Base-by-base conservation (phyloP, 2,888 invertebrate genomes). In the Folsomia manolachei region DNA sequence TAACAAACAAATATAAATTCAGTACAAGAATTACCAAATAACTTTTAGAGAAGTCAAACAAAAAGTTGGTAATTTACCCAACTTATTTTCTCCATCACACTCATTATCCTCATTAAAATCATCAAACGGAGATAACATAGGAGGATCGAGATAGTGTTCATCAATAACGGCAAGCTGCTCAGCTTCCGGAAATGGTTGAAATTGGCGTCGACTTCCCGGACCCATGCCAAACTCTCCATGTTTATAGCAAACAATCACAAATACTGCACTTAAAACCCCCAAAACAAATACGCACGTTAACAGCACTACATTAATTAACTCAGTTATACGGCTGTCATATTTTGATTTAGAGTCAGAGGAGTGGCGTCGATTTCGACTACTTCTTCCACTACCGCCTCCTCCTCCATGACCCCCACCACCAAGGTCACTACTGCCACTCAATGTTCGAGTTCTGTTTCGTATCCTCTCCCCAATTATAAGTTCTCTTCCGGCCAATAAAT, bases 21-120 rank as follows among this genome's bases (percentile, higher is more conserved):
- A n/a, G n/a, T n/a, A n/a, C n/a, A n/a, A 51, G 18, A 56, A 56
- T 56, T 19, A 56, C 7, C 19, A 56, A n/a, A n/a, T n/a, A n/a
- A n/a, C n/a, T n/a, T n/a, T n/a, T n/a, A n/a, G n/a, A n/a, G n/a
- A n/a, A n/a, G n/a, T n/a, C n/a, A n/a, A n/a, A n/a, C n/a, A n/a
- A n/a, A n/a, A n/a, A n/a, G 56, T 19, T 14, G 39, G 27, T 7
- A 7, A 27, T 14, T 26, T 75, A 80, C 78, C 78, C 52, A 80
- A 64, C n/a, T 79, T 74, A 69, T 80, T 80, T 24, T 80, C 78
- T 21, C 76, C 76, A 69, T 79, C 79, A 64, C 80, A 80, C 73
- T 78, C 80, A 62, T 77, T 75, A 60, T 78, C 76, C 21, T 60
- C 52, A 0, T 73, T 72, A 7, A 24, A 26, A 19, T 21, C 60